These are phyloP conservation scores for Meghimatium bilineatum DNA, from an alignment of 2,888 invertebrate genomes.

Conservation along the genomic window DNA sequence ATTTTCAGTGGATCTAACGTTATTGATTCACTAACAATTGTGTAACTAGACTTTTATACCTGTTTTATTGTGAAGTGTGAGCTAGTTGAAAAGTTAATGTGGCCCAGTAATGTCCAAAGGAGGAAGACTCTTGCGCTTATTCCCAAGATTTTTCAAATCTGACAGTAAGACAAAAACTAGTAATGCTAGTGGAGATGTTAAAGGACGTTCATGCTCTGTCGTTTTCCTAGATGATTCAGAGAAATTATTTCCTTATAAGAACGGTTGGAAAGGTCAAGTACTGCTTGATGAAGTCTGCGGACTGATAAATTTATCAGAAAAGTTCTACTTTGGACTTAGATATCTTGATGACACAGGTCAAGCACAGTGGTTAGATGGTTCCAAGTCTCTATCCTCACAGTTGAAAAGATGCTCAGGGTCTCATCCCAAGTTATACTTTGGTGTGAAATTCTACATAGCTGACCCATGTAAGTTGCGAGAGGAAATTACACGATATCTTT, in stretches of 20 bases:
- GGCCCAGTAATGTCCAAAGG: conserved; percentile 40
- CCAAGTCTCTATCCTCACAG: conserved; percentile 71
- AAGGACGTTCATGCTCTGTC: conserved; percentile 52
- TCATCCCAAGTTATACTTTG: conserved; percentile 92
- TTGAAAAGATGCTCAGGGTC: conserved; percentile 78
- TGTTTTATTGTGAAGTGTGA: conserved; percentile 5
- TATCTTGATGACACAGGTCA: conserved; percentile 83
- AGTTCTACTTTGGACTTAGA: conserved; percentile 97
- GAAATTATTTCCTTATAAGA: conserved; percentile 78
- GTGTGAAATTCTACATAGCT: conserved; percentile 97
- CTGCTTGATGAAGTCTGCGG: conserved; percentile 93
- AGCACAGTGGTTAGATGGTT: conserved; percentile 75
- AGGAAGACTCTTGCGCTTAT: conserved; percentile 61
- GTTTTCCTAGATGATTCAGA: conserved; percentile 70
- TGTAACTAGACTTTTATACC: not conserved
- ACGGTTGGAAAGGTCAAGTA: conserved; percentile 92
- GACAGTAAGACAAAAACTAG: conserved; percentile 51
- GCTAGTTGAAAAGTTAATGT: not conserved
- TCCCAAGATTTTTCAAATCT: conserved; percentile 67
- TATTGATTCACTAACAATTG: too few relatives aligned
- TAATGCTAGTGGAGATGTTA: conserved; percentile 46
- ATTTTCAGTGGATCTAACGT: too few relatives aligned
- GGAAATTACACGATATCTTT: conserved; percentile 98
- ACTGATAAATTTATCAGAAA: conserved; percentile 94
- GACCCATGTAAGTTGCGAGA: conserved; percentile 97